A percentile compares a stretch with the other conserved stretches of the same genome.
Conservation (phyloP, 2,797 vertebrate genomes). For the Mormyrus proboscirostris region DNA sequence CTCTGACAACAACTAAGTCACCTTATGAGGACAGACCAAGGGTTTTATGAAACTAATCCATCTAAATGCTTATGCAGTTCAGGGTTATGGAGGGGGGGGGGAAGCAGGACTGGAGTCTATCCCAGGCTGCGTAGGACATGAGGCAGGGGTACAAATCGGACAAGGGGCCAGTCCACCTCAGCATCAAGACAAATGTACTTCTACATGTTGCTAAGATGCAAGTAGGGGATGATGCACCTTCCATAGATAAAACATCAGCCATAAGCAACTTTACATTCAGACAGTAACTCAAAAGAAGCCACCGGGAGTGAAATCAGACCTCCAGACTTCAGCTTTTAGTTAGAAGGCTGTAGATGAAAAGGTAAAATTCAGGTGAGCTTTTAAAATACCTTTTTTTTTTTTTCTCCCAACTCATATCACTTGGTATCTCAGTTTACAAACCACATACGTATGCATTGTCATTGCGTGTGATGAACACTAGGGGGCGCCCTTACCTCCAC, state of each 20-base stretch:
- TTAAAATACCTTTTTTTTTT: not conserved
- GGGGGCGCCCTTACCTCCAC: conserved; percentile 78
- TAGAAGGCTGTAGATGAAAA: not conserved
- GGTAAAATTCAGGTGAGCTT: not conserved
- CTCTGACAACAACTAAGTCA: not conserved
- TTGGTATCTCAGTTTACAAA: not conserved
- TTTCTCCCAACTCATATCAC: not conserved
- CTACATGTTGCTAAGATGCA: not conserved
- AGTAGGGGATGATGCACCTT: not conserved
- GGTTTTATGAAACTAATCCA: not conserved
- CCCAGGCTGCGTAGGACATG: not conserved
- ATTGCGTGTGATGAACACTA: not conserved
- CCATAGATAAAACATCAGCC: not conserved
- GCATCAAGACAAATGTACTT: not conserved
- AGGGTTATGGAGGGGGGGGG: not conserved
- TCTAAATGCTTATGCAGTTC: not conserved
- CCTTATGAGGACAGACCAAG: not conserved
- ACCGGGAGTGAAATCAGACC: not conserved
- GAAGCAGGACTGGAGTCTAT: not conserved
- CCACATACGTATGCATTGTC: not conserved
- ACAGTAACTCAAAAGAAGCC: not conserved
- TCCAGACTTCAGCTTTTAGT: not conserved
- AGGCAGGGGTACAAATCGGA: not conserved
- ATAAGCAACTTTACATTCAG: not conserved
- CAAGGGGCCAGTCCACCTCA: not conserved